phyloP scores from a whole-genome alignment of 2,888 invertebrate genomes.

The Seira sanloemensis region DNA sequence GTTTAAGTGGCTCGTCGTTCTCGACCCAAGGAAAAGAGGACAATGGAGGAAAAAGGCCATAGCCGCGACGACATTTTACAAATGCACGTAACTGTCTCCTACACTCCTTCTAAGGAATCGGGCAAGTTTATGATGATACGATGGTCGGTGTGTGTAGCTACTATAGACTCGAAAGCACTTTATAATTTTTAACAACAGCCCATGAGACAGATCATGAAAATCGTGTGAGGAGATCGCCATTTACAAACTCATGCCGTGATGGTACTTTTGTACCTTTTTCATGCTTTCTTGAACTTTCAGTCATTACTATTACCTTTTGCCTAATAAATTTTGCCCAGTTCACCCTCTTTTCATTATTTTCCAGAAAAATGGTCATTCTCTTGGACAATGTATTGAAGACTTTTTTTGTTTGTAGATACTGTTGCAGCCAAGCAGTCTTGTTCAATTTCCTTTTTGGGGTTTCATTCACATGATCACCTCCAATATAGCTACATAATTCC shows the following conservation, averaged over 20 bases:
- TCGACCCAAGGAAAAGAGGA: conserved; percentile 41
- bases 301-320: conserved; percentile 35
- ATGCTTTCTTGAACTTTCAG: conserved; percentile 31
- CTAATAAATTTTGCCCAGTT: conserved; percentile 63
- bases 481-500: not conserved
- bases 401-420: conserved; percentile 12
- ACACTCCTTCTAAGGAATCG: not conserved
- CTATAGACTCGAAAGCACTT: conserved; percentile 38
- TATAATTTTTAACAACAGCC: conserved; percentile 59
- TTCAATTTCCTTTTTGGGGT: not conserved
- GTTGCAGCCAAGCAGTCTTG: conserved; percentile 70
- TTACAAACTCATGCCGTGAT: conserved; percentile 25
- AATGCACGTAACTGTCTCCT: conserved; percentile 57
- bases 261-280: conserved; percentile 12
- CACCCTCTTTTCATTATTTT: conserved; percentile 59
- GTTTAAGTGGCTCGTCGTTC: conserved; percentile 54
- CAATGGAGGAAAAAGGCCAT: conserved; percentile 47
- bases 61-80: conserved; percentile 57
- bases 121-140: conserved; percentile 33
- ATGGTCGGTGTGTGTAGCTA: not conserved
- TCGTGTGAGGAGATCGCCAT: conserved; percentile 33
- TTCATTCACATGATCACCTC: not conserved
- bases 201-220: conserved; percentile 58
- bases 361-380: conserved; percentile 62
- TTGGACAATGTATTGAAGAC: conserved; percentile 30